Base-by-base conservation (phyloP, 2,888 invertebrate genomes). In the Philonicus albiceps region DNA sequence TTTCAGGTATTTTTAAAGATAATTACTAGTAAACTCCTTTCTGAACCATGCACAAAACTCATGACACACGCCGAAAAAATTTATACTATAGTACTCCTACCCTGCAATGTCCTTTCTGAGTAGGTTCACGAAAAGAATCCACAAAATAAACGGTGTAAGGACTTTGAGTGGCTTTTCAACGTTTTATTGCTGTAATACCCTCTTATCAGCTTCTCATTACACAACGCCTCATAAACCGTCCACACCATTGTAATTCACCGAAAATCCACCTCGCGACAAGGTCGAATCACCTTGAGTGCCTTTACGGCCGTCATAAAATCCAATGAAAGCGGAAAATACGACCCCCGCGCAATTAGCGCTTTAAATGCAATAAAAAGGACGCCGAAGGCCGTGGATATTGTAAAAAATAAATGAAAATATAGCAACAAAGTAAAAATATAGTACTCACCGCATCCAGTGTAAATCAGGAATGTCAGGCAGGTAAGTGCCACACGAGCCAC, bases 351-450 rank as follows among this genome's bases (percentile, higher is more conserved):
- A 81, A 64, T 81, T 81, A 81, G 49, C 34, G 55, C 64, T 55
- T 81, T 55, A 64, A 81, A 81, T n/a, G 81, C 81, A 81, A 81
- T 81, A 81, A 81, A 81, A 81, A 74, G 64, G 64, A 27, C 27
- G 27, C 22, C 22, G 64, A 11, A 19, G 27, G 11, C 64, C 27
- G 11, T 27, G 22, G 19, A 64, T 64, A 22, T 27, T 64, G 64
- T 19, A 64, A 64, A 64, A 64, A 64, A 7, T 4, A 53, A 53
- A 53, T 19, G 53, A 53, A 64, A 55, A 64, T 27, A 27, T 11
- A 64, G 22, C 6, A 64, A 27, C 64, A 27, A 53, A 64, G 19
- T 11, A 7, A 27, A 64, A 64, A 64, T 53, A 64, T 81, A 55
- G 7, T 55, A 84, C 84, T 84, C 43, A 84, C 84, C 84, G 30